Evolutionary conservation across 2,113 vertebrate species (phyloP), one percentile per base, ranked within the genome.

Genomic region (Tachycineta bicolor): DNA sequence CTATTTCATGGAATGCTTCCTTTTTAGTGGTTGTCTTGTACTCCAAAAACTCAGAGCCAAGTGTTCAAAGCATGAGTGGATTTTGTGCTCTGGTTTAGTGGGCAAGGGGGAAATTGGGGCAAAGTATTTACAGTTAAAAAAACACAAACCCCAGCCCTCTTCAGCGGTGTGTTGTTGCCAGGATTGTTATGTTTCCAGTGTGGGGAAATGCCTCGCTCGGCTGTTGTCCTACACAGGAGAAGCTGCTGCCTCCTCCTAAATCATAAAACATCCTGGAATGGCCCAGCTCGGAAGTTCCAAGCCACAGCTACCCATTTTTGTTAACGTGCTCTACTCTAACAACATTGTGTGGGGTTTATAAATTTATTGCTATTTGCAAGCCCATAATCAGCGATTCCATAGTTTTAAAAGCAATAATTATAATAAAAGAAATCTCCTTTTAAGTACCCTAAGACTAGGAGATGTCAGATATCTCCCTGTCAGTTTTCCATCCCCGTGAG

Each of bases 401-500:
- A 14, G 9, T 21, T 44, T 44, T 9, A n/a, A 10, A 8, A 52
- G 28, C 8, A 43, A 10, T 16, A 22, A 31, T 4, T 49, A n/a
- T 5, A 37, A 10, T 37, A 37, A 55, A 41, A 24, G 14, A 33
- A 58, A 37, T 64, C 25, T 34, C 24, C 15, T 59, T 52, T 59
- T 6, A n/a, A 44, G 5, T 7, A 6, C 9, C 5, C 20, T 10
- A 33, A 46, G 33, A 17, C 8, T 28, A 9, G 20, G 24, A 46
- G 39, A 11, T 12, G 53, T 53, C 24, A 47, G 3, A 15, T 7
- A 31, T n/a, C 56, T 25, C 37, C 68, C 26, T 3, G 7, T 8
- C 10, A 2, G 43, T 4, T 2, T 71, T 37, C 16, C 31, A 5
- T 21, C 52, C 2, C 0, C 4, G 34, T 2, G 26, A 26, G 59